A percentile compares a stretch with the other conserved stretches of the same genome.
phyloP scores from a whole-genome alignment of 2,797 vertebrate genomes.

The Menidia menidia region DNA sequence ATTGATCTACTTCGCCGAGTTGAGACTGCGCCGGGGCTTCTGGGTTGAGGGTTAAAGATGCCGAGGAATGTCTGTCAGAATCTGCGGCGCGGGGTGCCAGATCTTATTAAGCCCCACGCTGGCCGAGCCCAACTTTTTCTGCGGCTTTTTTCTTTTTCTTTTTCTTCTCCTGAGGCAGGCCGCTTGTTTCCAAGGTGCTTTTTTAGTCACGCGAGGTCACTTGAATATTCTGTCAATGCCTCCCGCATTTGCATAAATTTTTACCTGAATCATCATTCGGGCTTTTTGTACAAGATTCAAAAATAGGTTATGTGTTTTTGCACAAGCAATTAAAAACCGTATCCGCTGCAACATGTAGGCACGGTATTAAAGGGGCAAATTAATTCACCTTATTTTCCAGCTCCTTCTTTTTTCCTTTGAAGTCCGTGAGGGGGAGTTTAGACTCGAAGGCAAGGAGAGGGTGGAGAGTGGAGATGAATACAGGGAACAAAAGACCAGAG shows the following conservation, averaged over 20 bases:
- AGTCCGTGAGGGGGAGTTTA: slow-evolving; percentile 62
- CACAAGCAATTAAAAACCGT: slow-evolving; percentile 72
- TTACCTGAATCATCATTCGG: slow-evolving; percentile 67
- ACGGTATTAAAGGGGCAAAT: slow-evolving; percentile 42
- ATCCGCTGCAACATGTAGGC: slow-evolving; percentile 57
- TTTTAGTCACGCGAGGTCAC: slow-evolving; percentile 40
- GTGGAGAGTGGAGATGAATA: slow-evolving; percentile 61
- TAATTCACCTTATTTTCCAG: slow-evolving; percentile 74
- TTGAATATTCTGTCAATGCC: slow-evolving; percentile 65
- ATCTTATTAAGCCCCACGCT: slow-evolving; percentile 57
- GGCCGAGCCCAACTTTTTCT: slow-evolving; percentile 26
- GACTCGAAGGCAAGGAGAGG: slow-evolving; percentile 68
- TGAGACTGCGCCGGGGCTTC: slow-evolving; percentile 65
- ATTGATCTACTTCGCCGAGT: slow-evolving; percentile 80
- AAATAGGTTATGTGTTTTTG: slow-evolving; percentile 73
- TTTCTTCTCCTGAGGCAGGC: slow-evolving; percentile 22
- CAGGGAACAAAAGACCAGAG: slow-evolving; percentile 74
- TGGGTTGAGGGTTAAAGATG: slow-evolving; percentile 77
- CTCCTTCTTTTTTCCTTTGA: slow-evolving; percentile 75
- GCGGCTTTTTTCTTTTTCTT: slow-evolving; percentile 28
- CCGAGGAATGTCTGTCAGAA: slow-evolving; percentile 75
- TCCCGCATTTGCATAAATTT: slow-evolving; percentile 62
- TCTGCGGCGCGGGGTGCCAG: slow-evolving; percentile 60
- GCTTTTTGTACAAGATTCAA: slow-evolving; percentile 61
- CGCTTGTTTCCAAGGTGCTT: slow-evolving; percentile 63